Base-by-base conservation (phyloP, 2,888 invertebrate genomes). In the Polylopha cassiicola region DNA sequence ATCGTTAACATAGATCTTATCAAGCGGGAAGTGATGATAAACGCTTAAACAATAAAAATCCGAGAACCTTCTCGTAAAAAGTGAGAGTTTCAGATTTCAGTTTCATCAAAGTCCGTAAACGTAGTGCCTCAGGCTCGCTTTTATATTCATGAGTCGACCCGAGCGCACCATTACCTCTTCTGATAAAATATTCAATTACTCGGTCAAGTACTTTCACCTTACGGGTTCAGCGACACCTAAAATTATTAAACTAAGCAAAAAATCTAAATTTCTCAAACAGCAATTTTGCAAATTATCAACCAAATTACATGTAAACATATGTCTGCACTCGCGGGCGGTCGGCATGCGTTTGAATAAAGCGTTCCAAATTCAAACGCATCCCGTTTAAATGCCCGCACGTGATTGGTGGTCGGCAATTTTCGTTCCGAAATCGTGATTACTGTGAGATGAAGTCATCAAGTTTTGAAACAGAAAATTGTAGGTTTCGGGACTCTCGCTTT, bases 381-480 rank as follows among this genome's bases (percentile, higher is more conserved):
- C 43, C 47, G 48, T 62, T 63, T 55, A 55, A 62, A 58, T 47
- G 48, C 45, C 47, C 52, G 52, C 51, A 56, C 72, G 64, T 64
- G 74, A 74, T 74, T 66, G 74, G 71, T 65, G 64, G 69, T 61
- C 66, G 57, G 58, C 59, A 59, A 68, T 71, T 69, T 63, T 48
- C 55, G 51, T 50, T 39, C 48, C 55, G 48, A 53, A 62, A 57
- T 70, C 73, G 65, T 81, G 55, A 80, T 82, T 84, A 82, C 23
- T 44, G 47, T 43, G 60, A 66, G 74, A 82, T 81, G 74, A 74
- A 82, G 82, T 73, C 75, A 80, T 82, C 73, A 76, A 72, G 69
- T 63, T 69, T 65, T 62, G 64, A 63, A 69, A 68, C 59, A 58
- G 61, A 56, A 78, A 80, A 79, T 78, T 76, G 67, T 54, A 46